These are phyloP conservation scores for Perca schrenkii DNA, from an alignment of 2,113 vertebrate genomes.

Conservation along the genomic window DNA sequence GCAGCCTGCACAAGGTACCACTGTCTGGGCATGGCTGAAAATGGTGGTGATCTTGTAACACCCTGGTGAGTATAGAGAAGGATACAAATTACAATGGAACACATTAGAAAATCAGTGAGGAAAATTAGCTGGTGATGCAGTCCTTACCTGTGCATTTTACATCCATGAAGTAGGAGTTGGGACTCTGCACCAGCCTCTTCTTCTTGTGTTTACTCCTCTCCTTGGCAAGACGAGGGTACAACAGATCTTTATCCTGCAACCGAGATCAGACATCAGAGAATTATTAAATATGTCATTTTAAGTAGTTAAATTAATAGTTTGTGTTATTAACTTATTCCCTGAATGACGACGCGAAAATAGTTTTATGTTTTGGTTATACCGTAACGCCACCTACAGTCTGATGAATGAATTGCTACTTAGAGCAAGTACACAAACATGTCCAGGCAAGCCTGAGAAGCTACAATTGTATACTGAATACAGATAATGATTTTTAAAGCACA, in stretches of 20 bases:
- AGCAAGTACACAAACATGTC: constrained; percentile 51
- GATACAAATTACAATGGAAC: background rate
- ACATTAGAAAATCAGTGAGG: background rate
- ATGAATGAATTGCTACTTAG: background rate
- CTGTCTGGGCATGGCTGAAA: constrained; percentile 86
- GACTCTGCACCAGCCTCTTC: constrained; percentile 91
- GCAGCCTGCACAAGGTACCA: constrained; percentile 82
- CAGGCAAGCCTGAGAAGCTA: constrained; percentile 43
- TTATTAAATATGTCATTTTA: background rate
- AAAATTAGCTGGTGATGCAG: background rate
- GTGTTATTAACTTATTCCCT: background rate
- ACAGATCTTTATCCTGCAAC: constrained; percentile 85
- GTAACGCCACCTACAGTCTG: constrained; percentile 41
- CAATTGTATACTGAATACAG: background rate
- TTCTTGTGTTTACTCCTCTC: constrained; percentile 91
- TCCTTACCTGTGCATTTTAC: constrained; percentile 88
- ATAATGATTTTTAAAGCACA: background rate
- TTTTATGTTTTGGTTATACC: background rate
- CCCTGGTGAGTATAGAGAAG: constrained; percentile 58
- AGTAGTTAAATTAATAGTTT: background rate
- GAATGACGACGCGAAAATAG: background rate
- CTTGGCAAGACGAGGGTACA: constrained; percentile 86
- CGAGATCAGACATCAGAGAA: constrained; percentile 7
- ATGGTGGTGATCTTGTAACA: constrained; percentile 86
- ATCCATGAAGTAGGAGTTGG: constrained; percentile 93